Evolutionary conservation across 2,113 vertebrate genomes (phyloP).

Genomic region (Pluvialis apricaria): DNA sequence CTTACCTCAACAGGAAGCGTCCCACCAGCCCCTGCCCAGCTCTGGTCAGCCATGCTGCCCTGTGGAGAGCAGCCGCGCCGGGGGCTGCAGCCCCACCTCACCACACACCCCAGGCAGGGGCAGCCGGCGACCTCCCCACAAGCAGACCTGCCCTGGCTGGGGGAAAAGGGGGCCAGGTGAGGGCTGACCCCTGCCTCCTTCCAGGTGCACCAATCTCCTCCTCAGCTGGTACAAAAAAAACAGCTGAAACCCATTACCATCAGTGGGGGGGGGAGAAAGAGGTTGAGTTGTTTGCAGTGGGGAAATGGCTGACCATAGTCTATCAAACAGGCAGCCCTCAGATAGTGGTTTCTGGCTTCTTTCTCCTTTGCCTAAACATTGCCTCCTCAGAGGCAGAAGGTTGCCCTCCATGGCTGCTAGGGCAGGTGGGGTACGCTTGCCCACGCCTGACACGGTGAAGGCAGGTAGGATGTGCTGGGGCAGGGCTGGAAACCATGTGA

Average conservation of each 20-base stretch:
- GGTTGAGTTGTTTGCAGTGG: rapidly evolving
- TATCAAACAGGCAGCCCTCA: not conserved
- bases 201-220: not conserved
- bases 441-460: rapidly evolving
- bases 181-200: not conserved
- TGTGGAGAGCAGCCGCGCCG: rapidly evolving
- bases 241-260: not conserved
- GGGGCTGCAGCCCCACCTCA: rapidly evolving
- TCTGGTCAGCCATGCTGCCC: rapidly evolving
- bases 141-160: not conserved
- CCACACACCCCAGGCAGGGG: rapidly evolving
- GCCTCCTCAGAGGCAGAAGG: not conserved
- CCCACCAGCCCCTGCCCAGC: not conserved
- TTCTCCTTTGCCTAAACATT: not conserved
- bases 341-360: not conserved
- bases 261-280: rapidly evolving
- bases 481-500: not conserved
- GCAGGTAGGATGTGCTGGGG: not conserved
- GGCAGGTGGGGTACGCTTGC: rapidly evolving
- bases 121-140: too few relatives aligned
- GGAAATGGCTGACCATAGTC: not conserved
- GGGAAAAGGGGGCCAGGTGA: too few relatives aligned
- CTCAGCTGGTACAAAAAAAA: not conserved
- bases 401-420: not conserved
- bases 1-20: not conserved